Conservation (phyloP, 1,140 invertebrate species). For the Oedothorax gibbosus region DNA sequence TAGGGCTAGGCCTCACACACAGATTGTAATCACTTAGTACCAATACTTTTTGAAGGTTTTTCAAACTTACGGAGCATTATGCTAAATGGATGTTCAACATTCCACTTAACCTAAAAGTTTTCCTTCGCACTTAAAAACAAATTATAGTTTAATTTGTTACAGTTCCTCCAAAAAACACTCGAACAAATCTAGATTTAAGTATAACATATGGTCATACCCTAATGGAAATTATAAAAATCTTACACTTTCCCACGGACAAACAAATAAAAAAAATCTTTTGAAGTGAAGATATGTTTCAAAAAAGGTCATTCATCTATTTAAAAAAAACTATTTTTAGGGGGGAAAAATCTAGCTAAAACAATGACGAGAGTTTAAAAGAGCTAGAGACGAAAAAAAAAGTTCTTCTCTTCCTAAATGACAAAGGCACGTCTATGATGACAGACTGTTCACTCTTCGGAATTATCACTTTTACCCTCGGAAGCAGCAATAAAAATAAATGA, state of each 20-base stretch:
- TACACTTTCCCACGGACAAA: no score
- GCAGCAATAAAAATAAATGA: constrained; percentile 33
- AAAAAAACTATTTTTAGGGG: not conserved
- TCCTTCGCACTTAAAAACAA: not conserved
- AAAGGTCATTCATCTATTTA: constrained; percentile 25
- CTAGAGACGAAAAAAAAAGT: not conserved
- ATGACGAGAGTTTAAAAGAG: not conserved
- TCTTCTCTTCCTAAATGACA: constrained; percentile 33
- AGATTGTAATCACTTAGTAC: no score
- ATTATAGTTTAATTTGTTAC: not conserved
- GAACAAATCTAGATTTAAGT: no score
- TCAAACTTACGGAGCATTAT: no score
- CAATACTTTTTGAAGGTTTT: no score
- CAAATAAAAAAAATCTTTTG: no score
- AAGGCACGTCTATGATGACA: constrained; percentile 41
- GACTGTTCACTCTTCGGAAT: constrained; percentile 29
- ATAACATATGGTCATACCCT: no score
- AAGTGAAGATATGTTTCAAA: constrained; percentile 2
- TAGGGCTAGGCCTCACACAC: no score
- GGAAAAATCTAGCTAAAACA: not conserved
- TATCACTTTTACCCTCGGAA: constrained; percentile 23
- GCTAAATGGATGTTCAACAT: not conserved
- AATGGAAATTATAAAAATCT: no score
- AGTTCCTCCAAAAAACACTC: no score
- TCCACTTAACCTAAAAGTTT: not conserved